Conservation (phyloP, 2,113 vertebrate species). For the Eidolon helvum region DNA sequence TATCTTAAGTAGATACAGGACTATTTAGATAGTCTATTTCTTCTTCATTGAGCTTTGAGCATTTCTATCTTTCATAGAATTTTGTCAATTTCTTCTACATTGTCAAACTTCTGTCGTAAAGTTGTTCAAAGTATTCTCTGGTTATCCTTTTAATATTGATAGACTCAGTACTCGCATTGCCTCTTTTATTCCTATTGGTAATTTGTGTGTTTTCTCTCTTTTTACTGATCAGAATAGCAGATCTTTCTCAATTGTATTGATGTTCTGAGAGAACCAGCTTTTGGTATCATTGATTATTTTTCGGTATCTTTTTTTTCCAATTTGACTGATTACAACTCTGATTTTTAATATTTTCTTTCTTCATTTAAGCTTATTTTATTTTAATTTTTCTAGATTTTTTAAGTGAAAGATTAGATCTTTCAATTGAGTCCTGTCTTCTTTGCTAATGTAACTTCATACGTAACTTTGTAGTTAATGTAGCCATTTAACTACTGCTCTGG, state of each 20-base stretch:
- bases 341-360: background rate
- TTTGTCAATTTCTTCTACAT: background rate
- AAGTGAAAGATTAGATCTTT: background rate
- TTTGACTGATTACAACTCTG: background rate
- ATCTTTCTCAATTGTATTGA: background rate
- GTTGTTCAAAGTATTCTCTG: background rate
- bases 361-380: background rate
- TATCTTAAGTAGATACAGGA: background rate
- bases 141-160: background rate
- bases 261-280: background rate
- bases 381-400: background rate
- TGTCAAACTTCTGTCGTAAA: background rate
- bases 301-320: background rate
- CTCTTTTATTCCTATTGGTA: background rate
- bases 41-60: background rate
- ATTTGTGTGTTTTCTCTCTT: background rate
- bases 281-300: background rate
- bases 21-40: background rate
- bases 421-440: background rate
- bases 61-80: background rate
- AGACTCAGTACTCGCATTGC: background rate
- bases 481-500: background rate
- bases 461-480: background rate
- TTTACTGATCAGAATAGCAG: background rate
- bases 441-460: background rate